phyloP scores from a whole-genome alignment of 2,888 invertebrate species.

The Hipparchia semele region DNA sequence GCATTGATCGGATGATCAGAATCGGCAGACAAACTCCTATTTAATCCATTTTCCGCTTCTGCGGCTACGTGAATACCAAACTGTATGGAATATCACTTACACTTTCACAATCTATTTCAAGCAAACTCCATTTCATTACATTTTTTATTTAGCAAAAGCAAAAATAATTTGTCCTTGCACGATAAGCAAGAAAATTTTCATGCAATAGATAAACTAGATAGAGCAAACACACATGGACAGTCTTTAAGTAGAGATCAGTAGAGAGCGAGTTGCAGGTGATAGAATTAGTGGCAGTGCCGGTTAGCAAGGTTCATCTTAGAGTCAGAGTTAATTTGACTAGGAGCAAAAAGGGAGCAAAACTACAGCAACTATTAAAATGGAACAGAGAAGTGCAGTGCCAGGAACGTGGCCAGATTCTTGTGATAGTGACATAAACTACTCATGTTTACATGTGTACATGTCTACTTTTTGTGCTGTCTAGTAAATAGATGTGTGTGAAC shows the following conservation, averaged over 20 bases:
- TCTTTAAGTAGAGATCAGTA: no score
- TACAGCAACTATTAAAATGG: no score
- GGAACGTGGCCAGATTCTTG: background rate
- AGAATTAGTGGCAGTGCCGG: background rate
- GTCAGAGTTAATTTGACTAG: no score
- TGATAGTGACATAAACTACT: no score
- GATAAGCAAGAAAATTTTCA: no score
- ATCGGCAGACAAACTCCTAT: background rate
- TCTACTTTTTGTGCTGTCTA: background rate
- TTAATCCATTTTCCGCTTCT: background rate
- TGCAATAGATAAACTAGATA: no score
- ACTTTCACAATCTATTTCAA: background rate
- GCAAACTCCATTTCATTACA: no score
- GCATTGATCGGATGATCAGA: background rate
- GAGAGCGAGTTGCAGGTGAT: background rate
- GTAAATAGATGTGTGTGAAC: background rate
- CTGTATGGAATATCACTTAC: background rate
- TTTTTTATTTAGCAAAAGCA: no score
- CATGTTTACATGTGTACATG: background rate
- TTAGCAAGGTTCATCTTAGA: no score
- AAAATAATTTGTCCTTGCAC: no score
- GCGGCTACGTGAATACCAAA: background rate
- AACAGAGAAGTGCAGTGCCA: background rate
- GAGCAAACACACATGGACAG: no score
- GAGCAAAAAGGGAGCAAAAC: no score